Evolutionary conservation across 1,140 invertebrate genomes (phyloP), one percentile per base, ranked within the genome.

Genomic region (Drosophila watanabei): DNA sequence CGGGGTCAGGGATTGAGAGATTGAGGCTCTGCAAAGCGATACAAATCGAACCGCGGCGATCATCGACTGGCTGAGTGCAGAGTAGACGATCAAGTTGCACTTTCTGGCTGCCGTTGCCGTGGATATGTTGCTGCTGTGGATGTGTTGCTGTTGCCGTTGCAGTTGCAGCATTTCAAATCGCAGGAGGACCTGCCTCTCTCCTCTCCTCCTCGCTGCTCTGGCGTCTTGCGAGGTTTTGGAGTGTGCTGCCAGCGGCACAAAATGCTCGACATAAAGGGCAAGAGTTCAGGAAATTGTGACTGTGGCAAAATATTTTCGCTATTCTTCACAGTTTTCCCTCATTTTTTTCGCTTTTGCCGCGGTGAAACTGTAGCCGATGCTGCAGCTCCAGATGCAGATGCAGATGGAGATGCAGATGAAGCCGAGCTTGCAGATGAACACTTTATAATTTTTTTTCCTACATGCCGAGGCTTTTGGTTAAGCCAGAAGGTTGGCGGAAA

Each of bases 211-310:
- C 52, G 39, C 28, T 33, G 58, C 39, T 49, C 57, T 33, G 49
- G 49, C 49, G 43, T 46, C 51, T 30, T 35, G 32, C 10, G 18
- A 68, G 32, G 41, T 56, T 75, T 75, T 78, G 75, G 66, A 62
- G 76, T 68, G 71, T 66, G 80, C 84, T 75, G 86, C 86, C 86
- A 79, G 85, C 72, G 81, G 85, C 82, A 82, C 56, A 80, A 89
- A 80, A 82, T 82, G 87, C 86, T 70, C 86, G 79, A 90, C 86
- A 90, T 90, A 90, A 90, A 90, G 87, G 86, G 86, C 86, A 90
- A 90, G 82, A 90, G 86, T 91, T 90, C 86, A 90, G 71, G 65
- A 65, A 90, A 89, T 86, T 90, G 86, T 82, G 86, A 86, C 86
- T 90, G 80, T 81, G 85, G 77, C 78, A 81, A 81, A 84, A 78